phyloP scores from a whole-genome alignment of 2,888 invertebrate genomes.

The Stegophylla sp. region DNA sequence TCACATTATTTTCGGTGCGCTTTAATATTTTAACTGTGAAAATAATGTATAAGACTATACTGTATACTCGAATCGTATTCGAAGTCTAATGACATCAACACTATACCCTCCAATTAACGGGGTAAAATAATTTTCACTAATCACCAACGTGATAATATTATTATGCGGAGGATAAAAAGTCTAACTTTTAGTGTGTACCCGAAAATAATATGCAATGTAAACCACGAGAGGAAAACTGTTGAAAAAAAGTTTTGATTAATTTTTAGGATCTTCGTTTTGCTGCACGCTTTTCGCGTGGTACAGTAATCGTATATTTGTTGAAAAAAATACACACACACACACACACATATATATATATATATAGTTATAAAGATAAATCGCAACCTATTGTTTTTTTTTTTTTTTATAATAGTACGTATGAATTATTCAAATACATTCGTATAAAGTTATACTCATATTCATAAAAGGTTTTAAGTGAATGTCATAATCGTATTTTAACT shows the following conservation, averaged over 20 bases:
- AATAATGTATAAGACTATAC: neutral
- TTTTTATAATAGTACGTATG: constrained; percentile 11
- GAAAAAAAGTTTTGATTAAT: constrained; percentile 10
- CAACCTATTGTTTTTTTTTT: constrained; percentile 2
- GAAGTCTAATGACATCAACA: too few relatives aligned
- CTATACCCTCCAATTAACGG: too few relatives aligned
- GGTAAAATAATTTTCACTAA: too few relatives aligned
- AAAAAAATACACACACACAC: neutral
- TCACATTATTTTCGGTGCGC: neutral
- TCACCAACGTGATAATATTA: too few relatives aligned
- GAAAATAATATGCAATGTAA: too few relatives aligned
- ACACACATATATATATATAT: too few relatives aligned
- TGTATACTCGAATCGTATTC: too few relatives aligned
- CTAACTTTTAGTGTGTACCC: too few relatives aligned
- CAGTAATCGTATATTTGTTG: neutral
- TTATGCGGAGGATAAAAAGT: too few relatives aligned
- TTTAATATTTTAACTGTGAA: neutral
- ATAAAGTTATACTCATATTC: neutral
- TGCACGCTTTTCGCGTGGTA: neutral
- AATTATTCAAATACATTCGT: constrained; percentile 3
- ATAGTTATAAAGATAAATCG: neutral
- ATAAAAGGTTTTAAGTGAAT: constrained; percentile 30
- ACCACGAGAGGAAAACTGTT: neutral
- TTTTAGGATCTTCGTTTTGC: neutral
- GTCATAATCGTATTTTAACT: constrained; percentile 20